Conservation (phyloP, 1,140 invertebrate species). For the Philotrypesis tridentata region DNA sequence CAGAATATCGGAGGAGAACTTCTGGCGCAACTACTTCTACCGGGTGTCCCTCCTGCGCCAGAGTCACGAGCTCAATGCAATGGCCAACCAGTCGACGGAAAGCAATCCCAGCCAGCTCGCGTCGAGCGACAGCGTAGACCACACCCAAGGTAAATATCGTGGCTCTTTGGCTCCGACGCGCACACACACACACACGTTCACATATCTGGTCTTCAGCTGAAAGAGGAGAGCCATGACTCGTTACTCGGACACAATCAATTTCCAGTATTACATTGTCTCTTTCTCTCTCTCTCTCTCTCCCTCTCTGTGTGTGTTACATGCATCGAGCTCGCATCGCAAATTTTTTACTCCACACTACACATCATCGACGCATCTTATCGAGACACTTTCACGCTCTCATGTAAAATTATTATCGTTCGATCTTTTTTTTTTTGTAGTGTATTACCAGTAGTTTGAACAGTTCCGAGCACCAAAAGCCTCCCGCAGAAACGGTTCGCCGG, state of each 20-base stretch:
- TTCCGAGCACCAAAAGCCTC: neutral
- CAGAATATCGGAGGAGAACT: constrained; percentile 97
- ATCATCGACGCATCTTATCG: no score
- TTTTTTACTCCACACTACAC: no score
- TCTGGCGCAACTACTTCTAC: constrained; percentile 99
- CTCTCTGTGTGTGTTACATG: neutral
- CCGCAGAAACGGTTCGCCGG: neutral
- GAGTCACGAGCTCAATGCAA: constrained; percentile 88
- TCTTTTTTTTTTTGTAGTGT: neutral
- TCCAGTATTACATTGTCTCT: neutral
- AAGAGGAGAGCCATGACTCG: neutral
- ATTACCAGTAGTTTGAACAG: neutral
- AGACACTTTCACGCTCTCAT: no score
- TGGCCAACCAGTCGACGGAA: constrained; percentile 73
- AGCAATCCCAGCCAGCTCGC: constrained; percentile 67
- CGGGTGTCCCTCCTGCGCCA: constrained; percentile 98
- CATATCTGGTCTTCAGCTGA: neutral
- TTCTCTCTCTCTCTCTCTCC: neutral
- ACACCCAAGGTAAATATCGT: constrained; percentile 67
- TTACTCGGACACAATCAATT: neutral
- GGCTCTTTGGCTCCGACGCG: no score
- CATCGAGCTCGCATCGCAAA: neutral
- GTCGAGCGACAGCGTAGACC: constrained; percentile 68
- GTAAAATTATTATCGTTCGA: no score
- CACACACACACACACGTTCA: neutral